Percentiles rank a stretch among this genome's conserved stretches.
These are phyloP conservation scores for Archilochus colubris DNA, from an alignment of 2,113 vertebrate genomes.

Conservation along the genomic window DNA sequence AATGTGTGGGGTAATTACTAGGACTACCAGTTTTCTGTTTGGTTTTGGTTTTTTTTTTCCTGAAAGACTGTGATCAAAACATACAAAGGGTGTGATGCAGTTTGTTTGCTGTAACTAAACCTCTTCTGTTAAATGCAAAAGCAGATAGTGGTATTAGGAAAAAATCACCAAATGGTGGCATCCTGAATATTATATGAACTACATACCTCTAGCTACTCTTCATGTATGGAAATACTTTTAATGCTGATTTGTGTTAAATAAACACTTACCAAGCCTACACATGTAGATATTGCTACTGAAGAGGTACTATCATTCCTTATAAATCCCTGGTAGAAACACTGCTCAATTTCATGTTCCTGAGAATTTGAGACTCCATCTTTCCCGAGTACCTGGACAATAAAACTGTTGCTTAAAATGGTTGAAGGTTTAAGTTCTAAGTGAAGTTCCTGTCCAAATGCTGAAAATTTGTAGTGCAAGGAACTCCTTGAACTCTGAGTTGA, in stretches of 20 bases:
- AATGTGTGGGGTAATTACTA: background rate
- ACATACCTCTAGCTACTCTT: background rate
- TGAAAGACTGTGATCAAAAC: background rate
- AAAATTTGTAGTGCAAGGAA: constrained; percentile 90
- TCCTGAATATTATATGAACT: background rate
- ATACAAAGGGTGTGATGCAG: background rate
- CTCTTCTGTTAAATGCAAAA: background rate
- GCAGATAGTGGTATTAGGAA: background rate
- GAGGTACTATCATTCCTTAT: constrained; percentile 89
- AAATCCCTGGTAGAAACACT: constrained; percentile 96
- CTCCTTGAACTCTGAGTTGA: constrained; percentile 73
- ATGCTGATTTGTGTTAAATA: background rate
- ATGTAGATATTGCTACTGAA: constrained; percentile 91
- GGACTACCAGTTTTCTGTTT: background rate
- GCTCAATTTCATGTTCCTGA: constrained; percentile 72
- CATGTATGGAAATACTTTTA: background rate
- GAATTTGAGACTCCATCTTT: constrained; percentile 79
- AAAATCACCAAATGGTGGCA: background rate
- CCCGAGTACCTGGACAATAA: constrained; percentile 88
- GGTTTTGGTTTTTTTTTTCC: background rate
- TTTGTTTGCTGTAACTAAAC: background rate
- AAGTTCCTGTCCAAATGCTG: constrained; percentile 91
- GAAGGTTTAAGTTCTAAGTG: constrained; percentile 90
- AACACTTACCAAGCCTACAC: constrained; percentile 92
- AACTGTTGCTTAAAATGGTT: constrained; percentile 84